Conservation (phyloP, 2,797 vertebrate species). For the Pangasius sanitwongsei region DNA sequence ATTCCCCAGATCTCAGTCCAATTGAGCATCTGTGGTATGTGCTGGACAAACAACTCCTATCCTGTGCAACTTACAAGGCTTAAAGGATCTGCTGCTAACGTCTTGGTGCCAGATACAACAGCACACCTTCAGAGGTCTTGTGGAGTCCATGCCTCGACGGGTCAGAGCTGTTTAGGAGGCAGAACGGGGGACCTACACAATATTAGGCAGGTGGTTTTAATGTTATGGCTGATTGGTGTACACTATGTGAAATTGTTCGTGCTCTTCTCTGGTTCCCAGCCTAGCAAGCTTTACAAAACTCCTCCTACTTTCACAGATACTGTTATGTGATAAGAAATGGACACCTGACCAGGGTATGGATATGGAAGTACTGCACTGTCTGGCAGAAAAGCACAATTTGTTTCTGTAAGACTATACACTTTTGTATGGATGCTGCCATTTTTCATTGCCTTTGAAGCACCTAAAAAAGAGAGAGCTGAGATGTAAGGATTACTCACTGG, state of each 20-base stretch:
- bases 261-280: neutral
- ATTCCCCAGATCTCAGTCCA: too few species aligned
- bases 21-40: too few species aligned
- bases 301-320: neutral
- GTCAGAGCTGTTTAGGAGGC: too few species aligned
- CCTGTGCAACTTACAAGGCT: too few species aligned
- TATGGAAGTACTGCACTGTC: neutral
- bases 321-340: neutral
- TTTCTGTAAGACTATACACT: neutral
- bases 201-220: too few species aligned
- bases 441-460: conserved; percentile 9
- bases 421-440: neutral
- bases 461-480: neutral
- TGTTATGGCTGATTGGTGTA: neutral
- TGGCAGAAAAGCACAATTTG: neutral
- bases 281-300: neutral
- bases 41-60: too few species aligned
- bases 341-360: neutral
- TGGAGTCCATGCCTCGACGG: too few species aligned
- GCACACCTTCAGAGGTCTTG: too few species aligned
- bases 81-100: too few species aligned
- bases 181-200: too few species aligned
- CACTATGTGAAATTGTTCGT: neutral
- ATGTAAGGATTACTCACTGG: neutral
- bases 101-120: too few species aligned